phyloP scores from a whole-genome alignment of 2,888 invertebrate species.

The Lydus trimaculatus region DNA sequence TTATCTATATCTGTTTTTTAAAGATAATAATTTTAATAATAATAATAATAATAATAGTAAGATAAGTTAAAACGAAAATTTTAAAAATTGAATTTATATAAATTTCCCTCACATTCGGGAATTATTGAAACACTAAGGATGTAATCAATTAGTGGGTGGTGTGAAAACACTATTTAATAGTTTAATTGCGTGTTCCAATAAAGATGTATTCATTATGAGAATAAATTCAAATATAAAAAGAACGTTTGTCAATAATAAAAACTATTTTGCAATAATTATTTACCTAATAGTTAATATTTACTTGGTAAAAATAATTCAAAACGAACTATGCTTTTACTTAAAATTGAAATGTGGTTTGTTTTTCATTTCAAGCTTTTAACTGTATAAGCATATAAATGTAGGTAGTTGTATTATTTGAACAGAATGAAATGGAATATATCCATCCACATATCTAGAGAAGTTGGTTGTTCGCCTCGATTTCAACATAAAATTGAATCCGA shows the following conservation, averaged over 20 bases:
- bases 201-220: conserved; percentile 8
- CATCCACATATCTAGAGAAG: background rate
- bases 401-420: background rate
- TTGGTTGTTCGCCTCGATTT: conserved; percentile 39
- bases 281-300: background rate
- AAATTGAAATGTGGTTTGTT: background rate
- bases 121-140: background rate
- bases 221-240: background rate
- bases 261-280: background rate
- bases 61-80: too few relatives aligned
- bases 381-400: background rate
- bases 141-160: conserved; percentile 1
- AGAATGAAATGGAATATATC: background rate
- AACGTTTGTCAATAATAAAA: background rate
- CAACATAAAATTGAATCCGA: conserved; percentile 42
- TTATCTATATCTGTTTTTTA: background rate
- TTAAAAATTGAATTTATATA: background rate
- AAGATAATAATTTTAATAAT: conserved; percentile 1
- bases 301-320: background rate
- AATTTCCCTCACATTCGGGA: background rate
- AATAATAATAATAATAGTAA: too few relatives aligned
- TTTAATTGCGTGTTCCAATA: conserved; percentile 14
- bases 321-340: too few relatives aligned
- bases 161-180: conserved; percentile 10
- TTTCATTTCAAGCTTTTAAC: background rate